These are phyloP conservation scores for Stichodactyla helianthus DNA, from an alignment of 64 coral and sea anemone species.

Conservation along the genomic window DNA sequence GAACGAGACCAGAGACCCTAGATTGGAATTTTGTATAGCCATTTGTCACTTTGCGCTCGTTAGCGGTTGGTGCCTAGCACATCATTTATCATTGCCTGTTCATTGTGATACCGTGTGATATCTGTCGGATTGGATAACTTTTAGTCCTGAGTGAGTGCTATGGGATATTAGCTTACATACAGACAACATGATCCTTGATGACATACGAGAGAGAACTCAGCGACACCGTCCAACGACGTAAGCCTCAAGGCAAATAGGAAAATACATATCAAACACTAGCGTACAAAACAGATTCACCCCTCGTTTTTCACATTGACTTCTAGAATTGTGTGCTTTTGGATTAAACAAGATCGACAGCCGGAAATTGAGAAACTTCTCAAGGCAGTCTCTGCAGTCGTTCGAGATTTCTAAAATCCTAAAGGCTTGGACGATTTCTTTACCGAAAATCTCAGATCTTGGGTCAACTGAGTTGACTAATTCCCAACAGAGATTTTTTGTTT, in stretches of 20 bases:
- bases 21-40: background rate
- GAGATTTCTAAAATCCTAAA: background rate
- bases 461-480: background rate
- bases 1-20: background rate
- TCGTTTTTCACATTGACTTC: background rate
- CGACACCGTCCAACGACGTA: background rate
- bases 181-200: background rate
- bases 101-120: background rate
- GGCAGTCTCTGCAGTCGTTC: background rate
- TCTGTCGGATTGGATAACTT: conserved; percentile 7
- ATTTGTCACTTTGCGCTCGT: background rate
- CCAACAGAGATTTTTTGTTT: conserved; percentile 7
- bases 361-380: background rate
- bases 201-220: background rate
- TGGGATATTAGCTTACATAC: conserved; percentile 16
- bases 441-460: background rate
- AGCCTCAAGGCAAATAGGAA: conserved; percentile 1
- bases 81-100: conserved; percentile 12
- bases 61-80: background rate
- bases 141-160: background rate
- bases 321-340: conserved; percentile 12
- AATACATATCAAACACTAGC: background rate
- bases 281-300: background rate
- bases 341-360: background rate
- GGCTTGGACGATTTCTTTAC: background rate